Conservation (phyloP, 2,797 vertebrate species). For the Urophycis tenuis region DNA sequence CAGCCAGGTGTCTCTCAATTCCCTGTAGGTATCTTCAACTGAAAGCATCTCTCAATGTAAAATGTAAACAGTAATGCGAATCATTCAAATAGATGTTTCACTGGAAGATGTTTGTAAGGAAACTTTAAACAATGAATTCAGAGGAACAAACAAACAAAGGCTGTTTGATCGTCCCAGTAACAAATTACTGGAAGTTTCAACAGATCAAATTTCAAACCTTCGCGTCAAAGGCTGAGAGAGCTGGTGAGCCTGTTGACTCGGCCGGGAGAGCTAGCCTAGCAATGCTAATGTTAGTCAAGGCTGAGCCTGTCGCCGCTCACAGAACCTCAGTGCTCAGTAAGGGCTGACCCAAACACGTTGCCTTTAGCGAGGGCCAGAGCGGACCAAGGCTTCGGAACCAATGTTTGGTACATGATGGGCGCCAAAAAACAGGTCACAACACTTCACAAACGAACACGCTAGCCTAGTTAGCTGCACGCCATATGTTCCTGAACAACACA, state of each 20-base stretch:
- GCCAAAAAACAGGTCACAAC: background rate
- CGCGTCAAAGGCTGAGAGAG: too few relatives aligned
- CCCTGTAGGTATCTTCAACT: background rate
- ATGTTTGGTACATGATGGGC: background rate
- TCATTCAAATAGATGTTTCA: background rate
- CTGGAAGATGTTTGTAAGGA: background rate
- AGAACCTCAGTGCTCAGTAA: background rate
- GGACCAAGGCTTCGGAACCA: background rate
- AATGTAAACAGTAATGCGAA: background rate
- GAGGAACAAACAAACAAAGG: background rate
- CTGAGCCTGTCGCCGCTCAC: background rate
- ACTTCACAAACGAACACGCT: background rate
- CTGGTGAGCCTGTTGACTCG: too few relatives aligned
- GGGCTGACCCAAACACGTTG: background rate
- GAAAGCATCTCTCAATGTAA: background rate
- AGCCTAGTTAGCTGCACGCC: background rate
- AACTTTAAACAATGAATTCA: background rate
- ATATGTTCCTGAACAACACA: background rate
- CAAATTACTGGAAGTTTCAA: too few relatives aligned
- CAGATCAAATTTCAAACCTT: too few relatives aligned
- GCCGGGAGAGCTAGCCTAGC: too few relatives aligned
- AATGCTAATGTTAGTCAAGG: too few relatives aligned
- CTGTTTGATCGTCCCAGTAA: background rate
- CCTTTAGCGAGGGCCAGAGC: background rate
- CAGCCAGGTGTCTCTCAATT: background rate